phyloP scores from a whole-genome alignment of 2,113 vertebrate genomes.

The Gorilla gorilla region DNA sequence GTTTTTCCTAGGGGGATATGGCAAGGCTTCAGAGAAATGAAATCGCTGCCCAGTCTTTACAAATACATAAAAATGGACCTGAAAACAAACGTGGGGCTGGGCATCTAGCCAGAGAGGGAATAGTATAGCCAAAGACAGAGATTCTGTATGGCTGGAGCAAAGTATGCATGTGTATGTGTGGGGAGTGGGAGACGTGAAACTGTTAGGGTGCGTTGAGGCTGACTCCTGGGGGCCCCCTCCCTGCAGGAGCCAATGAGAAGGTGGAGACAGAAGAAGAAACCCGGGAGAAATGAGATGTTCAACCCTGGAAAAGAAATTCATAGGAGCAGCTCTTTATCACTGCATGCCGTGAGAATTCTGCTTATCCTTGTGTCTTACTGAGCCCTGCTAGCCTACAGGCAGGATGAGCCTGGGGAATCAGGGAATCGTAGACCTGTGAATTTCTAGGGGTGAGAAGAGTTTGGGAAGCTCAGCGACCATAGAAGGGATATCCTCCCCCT shows the following conservation, averaged over 20 bases:
- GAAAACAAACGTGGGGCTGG: background rate
- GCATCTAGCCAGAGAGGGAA: background rate
- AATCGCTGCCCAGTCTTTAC: slow-evolving; percentile 1
- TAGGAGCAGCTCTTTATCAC: background rate
- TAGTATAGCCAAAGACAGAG: background rate
- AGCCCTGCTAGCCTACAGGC: background rate
- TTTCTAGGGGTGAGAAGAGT: background rate
- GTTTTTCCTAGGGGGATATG: background rate
- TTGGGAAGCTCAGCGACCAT: background rate
- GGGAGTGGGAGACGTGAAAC: too few relatives aligned
- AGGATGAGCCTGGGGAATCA: background rate
- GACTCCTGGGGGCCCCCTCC: background rate
- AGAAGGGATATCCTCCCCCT: background rate
- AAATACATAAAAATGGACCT: background rate
- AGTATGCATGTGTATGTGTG: background rate
- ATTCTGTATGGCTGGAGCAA: background rate
- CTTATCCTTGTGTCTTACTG: background rate
- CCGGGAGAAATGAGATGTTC: background rate
- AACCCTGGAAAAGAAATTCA: background rate
- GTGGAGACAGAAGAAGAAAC: background rate
- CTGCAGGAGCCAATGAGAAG: accelerated
- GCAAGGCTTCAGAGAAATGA: slow-evolving; percentile 34
- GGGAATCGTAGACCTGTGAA: background rate
- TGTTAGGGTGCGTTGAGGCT: background rate
- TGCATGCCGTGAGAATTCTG: background rate